Conservation (phyloP, 1,140 invertebrate species). For the Probaryconus sp. region DNA sequence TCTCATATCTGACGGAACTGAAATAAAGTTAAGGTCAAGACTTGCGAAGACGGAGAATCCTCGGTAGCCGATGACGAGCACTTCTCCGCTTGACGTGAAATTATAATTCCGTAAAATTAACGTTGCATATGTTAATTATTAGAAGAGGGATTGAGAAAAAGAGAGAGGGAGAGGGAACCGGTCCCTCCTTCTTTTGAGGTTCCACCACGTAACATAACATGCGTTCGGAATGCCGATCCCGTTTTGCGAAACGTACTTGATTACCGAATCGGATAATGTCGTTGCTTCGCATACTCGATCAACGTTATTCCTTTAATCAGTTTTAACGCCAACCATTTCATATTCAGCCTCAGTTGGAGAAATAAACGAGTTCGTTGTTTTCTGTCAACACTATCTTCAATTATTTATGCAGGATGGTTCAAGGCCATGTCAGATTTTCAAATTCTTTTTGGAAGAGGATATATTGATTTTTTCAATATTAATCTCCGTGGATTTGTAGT, state of each 20-base stretch:
- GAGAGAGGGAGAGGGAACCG: no score
- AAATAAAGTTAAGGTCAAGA: constrained; percentile 40
- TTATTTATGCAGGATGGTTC: no score
- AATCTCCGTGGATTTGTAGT: no score
- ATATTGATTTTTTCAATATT: no score
- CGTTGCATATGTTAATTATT: constrained; percentile 74
- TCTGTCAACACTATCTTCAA: no score
- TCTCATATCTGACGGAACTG: constrained; percentile 32
- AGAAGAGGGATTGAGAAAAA: no score
- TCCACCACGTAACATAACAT: constrained; percentile 21
- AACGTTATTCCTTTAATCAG: not conserved
- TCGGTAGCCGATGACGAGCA: constrained; percentile 50
- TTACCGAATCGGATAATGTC: constrained; percentile 27
- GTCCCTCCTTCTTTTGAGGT: constrained; percentile 54
- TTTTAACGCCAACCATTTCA: not conserved
- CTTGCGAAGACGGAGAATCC: constrained; percentile 29
- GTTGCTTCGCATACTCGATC: not conserved
- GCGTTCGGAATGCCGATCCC: constrained; percentile 34
- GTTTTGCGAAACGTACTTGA: constrained; percentile 42
- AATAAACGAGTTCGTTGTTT: no score
- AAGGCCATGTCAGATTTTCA: no score
- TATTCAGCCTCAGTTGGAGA: not conserved
- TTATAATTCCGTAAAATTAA: constrained; percentile 76
- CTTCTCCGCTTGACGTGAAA: constrained; percentile 67
- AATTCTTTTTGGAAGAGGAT: no score